Base-by-base conservation (phyloP, 2,888 invertebrate genomes). In the Maniola hyperantus region DNA sequence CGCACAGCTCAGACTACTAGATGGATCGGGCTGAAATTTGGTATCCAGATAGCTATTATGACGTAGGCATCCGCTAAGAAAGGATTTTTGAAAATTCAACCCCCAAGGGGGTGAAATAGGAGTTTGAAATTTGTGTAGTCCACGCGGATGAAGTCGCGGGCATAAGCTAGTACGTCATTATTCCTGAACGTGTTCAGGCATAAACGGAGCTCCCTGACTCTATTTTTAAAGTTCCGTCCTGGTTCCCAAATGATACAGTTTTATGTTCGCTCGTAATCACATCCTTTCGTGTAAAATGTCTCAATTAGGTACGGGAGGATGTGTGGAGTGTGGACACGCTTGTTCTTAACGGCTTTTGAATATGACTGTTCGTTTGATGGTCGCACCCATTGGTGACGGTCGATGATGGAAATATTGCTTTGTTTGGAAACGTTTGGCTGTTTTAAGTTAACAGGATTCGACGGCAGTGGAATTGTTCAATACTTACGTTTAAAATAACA, bases 271-370 rank as follows among this genome's bases (percentile, higher is more conserved):
- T 69, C 67, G 69, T 69, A 69, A 69, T 69, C 69, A 69, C 69
- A 69, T 69, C 69, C 69, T 69, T 69, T 69, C 64, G 69, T 67
- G 87, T 90, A 84, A 87, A 89, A 91, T 85, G 88, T 90, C 91
- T 91, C 91, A 91, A 91, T 91, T 91, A 89, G 83, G 84, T 81
- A 85, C 84, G 90, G 87, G 82, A 83, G 85, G 85, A 89, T 87
- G 86, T 90, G 86, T 83, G 83, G 88, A 87, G 86, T 90, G 86
- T 83, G 83, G 88, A 87, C 87, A 86, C 83, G 85, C 77, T 80
- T 77, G 76, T 73, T 71, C 78, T 88, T 86, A 83, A 89, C 85
- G 83, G 81, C 83, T 83, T 81, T 83, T 77, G 79, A 81, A 86
- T 84, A 81, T 79, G 70, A 72, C 64, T 65, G 64, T 74, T 76